These are phyloP conservation scores for Eupleurogrammus muticus DNA, from an alignment of 2,797 vertebrate species.

Conservation along the genomic window DNA sequence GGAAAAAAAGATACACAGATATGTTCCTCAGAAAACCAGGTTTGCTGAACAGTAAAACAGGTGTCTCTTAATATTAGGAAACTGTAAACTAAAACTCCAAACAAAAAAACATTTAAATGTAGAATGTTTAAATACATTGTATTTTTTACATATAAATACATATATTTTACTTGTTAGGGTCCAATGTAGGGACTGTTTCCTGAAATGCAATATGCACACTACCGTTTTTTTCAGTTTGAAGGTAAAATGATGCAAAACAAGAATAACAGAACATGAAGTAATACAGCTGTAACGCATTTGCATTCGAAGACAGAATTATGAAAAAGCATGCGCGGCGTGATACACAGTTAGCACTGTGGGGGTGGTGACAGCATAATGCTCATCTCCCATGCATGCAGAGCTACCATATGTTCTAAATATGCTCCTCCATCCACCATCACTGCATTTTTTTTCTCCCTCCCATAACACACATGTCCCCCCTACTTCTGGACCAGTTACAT, in stretches of 20 bases:
- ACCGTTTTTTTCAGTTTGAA: neutral
- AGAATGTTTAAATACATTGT: too few species aligned
- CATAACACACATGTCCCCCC: neutral
- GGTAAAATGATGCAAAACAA: neutral
- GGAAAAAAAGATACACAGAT: constrained; percentile 11
- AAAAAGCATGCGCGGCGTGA: constrained; percentile 17
- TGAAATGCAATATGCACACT: neutral
- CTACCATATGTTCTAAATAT: constrained; percentile 61
- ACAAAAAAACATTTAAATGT: too few species aligned
- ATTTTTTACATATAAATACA: neutral
- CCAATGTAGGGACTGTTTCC: neutral
- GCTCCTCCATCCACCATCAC: constrained; percentile 3
- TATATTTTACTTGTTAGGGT: neutral
- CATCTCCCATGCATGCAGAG: constrained; percentile 59
- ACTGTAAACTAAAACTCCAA: neutral
- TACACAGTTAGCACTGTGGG: constrained; percentile 14
- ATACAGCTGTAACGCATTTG: neutral
- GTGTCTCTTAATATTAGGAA: neutral
- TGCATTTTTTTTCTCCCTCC: neutral
- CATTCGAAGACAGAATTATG: constrained; percentile 16
- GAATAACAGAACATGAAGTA: neutral
- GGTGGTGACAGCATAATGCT: constrained; percentile 44
- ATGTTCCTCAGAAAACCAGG: neutral
- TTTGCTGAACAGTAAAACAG: constrained; percentile 4
- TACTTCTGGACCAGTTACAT: neutral